phyloP scores from a whole-genome alignment of 1,140 invertebrate species.

The Colletes gigas region DNA sequence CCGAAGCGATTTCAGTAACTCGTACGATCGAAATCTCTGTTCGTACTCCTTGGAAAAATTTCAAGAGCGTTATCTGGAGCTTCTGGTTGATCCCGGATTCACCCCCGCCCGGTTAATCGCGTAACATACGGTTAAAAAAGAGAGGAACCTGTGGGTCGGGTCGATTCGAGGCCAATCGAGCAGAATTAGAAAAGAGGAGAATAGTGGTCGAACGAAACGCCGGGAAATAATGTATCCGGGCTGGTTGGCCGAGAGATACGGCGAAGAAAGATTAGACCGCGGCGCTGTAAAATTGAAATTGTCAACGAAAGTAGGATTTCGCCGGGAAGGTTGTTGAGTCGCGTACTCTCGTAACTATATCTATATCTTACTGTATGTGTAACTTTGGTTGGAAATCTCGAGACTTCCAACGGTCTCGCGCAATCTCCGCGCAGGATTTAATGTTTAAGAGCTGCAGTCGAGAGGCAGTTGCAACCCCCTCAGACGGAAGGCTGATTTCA shows the following conservation, averaged over 20 bases:
- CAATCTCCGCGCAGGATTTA: neutral
- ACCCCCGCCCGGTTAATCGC: neutral
- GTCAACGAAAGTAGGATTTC: constrained; percentile 12
- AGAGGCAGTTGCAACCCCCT: neutral
- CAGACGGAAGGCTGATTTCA: constrained; percentile 15
- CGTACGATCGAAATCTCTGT: neutral
- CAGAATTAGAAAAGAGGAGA: neutral
- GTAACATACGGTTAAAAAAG: neutral
- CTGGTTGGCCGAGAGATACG: neutral
- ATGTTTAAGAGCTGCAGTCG: neutral
- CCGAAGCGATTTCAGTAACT: neutral
- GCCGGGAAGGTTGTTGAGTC: neutral
- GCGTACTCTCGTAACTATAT: neutral
- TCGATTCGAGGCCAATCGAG: neutral
- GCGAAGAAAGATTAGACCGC: neutral
- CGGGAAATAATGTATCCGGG: neutral
- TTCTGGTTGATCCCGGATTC: neutral
- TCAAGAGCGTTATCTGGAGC: neutral
- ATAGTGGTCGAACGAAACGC: neutral
- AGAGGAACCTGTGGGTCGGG: neutral
- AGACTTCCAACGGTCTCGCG: neutral
- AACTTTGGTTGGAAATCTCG: constrained; percentile 7
- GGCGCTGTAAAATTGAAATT: neutral
- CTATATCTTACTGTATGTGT: neutral
- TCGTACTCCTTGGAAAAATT: neutral